Base-by-base conservation (phyloP, 2,113 vertebrate genomes). In the Carollia perspicillata region DNA sequence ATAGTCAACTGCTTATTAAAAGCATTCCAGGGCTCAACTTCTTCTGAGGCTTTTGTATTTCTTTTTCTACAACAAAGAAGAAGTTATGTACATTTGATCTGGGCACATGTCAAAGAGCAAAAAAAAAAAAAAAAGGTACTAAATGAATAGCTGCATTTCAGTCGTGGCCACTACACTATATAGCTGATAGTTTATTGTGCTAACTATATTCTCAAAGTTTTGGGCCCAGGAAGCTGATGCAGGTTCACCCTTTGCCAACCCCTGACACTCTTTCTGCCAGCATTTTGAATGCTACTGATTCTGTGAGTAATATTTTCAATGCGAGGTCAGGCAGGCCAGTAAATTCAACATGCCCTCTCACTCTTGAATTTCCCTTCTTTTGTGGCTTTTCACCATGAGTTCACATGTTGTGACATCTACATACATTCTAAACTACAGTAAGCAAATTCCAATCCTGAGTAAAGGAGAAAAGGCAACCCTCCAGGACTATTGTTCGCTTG, bases 251-350 rank as follows among this genome's bases (percentile, higher is more conserved):
- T 47, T n/a, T 33, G 47, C 49, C 80, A 20, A 85, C 87, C 83
- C 80, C 86, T 92, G 65, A 28, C 6, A 40, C 4, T 93, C 78
- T 78, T 88, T 90, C 40, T 94, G 69, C 96, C 90, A 96, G 81
- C 80, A 94, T 95, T 93, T 66, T 84, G 68, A 90, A 86, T 80
- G 60, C 74, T 90, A 40, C 53, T 87, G 93, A 96, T 87, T 84
- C 37, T 65, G 23, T 95, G 66, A 95, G 83, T 84, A 95, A 66
- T 85, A 95, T 95, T 94, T 97, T 74, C 69, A 60, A 22, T n/a
- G 69, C 69, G 78, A 96, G 88, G 77, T 96, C 84, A 92, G 33
- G 40, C 42, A 66, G 58, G 74, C 47, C 33, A 69, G 63, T 47
- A 83, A 94, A 51, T 83, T 95, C 53, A 84, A 35, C 26, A 6